These are phyloP conservation scores for Lordiphosa clarofinis DNA, from an alignment of 1,140 invertebrate genomes.

Conservation along the genomic window DNA sequence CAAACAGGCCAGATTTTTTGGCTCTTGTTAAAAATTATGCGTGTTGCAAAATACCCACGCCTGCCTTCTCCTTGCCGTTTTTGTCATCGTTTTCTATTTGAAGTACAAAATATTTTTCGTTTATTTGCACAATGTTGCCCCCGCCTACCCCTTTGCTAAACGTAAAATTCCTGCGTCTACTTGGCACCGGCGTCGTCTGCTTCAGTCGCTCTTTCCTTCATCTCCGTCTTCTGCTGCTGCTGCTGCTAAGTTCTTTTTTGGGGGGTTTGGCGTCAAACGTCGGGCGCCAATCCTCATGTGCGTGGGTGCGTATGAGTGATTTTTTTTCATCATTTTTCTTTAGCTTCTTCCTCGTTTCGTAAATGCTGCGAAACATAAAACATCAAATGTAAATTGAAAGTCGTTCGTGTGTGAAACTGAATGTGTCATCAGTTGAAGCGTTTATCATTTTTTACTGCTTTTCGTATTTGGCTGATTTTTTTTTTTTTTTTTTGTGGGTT, in stretches of 20 bases:
- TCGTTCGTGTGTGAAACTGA: conserved; percentile 78
- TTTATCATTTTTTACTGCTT: conserved; percentile 77
- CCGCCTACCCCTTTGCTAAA: background rate
- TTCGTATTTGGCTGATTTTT: conserved; percentile 41
- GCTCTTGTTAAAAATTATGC: conserved; percentile 35
- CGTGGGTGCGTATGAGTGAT: conserved; percentile 76
- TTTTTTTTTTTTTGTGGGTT: conserved; percentile 4
- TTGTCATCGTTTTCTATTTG: conserved; percentile 44
- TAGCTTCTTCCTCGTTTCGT: conserved; percentile 48
- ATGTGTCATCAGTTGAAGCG: conserved; percentile 78
- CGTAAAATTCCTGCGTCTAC: conserved; percentile 31
- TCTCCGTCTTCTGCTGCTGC: too few relatives aligned
- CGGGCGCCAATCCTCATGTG: conserved; percentile 53
- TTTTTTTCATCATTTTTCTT: conserved; percentile 43
- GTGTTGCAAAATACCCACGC: conserved; percentile 11
- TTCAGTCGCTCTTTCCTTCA: conserved; percentile 16
- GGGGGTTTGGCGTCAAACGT: conserved; percentile 43
- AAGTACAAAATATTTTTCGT: conserved; percentile 70
- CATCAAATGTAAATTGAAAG: conserved; percentile 78
- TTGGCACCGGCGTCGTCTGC: conserved; percentile 57
- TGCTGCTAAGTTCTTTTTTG: conserved; percentile 22
- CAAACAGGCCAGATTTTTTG: conserved; percentile 4
- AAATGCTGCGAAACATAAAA: conserved; percentile 78
- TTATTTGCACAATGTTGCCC: conserved; percentile 53
- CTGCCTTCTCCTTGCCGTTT: background rate